A percentile compares a stretch with the other conserved stretches of the same genome.
Evolutionary conservation across 2,797 vertebrate species (phyloP).

Genomic region (Silurus lanzhouensis): DNA sequence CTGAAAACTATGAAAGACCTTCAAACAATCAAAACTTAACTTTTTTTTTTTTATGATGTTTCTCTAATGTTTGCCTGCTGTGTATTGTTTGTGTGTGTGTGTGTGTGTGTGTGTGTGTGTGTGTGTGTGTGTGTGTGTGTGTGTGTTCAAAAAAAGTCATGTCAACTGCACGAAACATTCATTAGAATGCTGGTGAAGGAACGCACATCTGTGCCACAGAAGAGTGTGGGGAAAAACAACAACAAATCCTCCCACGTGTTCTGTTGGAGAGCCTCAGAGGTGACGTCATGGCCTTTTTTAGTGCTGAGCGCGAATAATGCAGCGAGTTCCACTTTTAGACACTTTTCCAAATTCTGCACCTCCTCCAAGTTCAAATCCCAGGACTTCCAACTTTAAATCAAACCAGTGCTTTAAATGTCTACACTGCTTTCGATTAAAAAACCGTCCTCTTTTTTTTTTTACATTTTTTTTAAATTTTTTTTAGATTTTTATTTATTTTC

Average conservation of each 20-base stretch:
- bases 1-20: background rate
- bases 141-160: background rate
- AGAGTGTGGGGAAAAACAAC: background rate
- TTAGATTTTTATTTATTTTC: no score
- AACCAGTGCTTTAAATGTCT: background rate
- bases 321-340: slow-evolving; percentile 11
- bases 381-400: background rate
- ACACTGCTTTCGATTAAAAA: background rate
- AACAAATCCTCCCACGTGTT: background rate
- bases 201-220: slow-evolving; percentile 28
- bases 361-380: background rate
- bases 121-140: slow-evolving; percentile 8
- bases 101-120: background rate
- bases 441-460: no score
- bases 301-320: background rate
- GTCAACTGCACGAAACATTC: background rate
- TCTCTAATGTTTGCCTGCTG: background rate
- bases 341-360: background rate
- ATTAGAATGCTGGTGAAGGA: slow-evolving; percentile 10
- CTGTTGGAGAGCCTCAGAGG: slow-evolving; percentile 1
- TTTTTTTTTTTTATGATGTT: background rate
- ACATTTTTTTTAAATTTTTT: no score
- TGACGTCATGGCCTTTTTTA: slow-evolving; percentile 13
- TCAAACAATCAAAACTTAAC: background rate
- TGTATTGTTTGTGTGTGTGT: background rate